Percentiles rank a stretch among this genome's conserved stretches.
These are phyloP conservation scores for Exaiptasia diaphana DNA, from an alignment of 64 coral and sea anemone genomes.

Conservation along the genomic window DNA sequence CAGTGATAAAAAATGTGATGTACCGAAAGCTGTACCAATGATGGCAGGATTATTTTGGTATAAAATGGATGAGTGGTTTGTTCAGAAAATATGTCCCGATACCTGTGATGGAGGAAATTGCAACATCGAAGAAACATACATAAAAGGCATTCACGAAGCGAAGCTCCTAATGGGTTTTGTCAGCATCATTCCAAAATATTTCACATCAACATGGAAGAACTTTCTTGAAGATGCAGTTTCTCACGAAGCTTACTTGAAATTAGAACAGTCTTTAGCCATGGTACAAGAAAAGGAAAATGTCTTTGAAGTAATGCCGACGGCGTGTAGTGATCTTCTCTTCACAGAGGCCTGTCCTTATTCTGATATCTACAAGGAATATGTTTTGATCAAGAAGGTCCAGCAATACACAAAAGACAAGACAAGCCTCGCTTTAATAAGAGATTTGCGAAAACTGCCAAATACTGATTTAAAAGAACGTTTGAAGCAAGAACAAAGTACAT, in stretches of 20 bases:
- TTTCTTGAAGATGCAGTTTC: background rate
- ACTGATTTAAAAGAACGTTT: background rate
- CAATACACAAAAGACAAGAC: background rate
- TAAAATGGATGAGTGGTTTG: background rate
- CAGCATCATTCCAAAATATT: background rate
- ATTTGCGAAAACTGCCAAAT: background rate
- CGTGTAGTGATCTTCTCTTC: background rate
- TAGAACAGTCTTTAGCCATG: background rate
- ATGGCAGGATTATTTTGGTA: background rate
- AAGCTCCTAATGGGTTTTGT: slow-evolving; percentile 9
- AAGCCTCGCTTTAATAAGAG: background rate
- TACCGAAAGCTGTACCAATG: background rate
- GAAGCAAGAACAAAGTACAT: background rate
- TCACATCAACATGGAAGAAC: background rate
- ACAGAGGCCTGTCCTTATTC: background rate
- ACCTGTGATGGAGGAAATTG: background rate
- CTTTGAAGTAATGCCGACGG: background rate
- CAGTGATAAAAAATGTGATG: background rate
- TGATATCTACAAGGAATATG: slow-evolving; percentile 22
- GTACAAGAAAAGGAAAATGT: background rate
- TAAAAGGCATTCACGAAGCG: background rate
- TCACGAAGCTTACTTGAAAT: background rate
- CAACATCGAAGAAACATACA: background rate
- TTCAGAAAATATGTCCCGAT: background rate
- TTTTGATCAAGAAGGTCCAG: slow-evolving; percentile 7